Conservation (phyloP, 37 sponge, comb jelly and placozoan genomes). For the Aphrocallistes beatrix region DNA sequence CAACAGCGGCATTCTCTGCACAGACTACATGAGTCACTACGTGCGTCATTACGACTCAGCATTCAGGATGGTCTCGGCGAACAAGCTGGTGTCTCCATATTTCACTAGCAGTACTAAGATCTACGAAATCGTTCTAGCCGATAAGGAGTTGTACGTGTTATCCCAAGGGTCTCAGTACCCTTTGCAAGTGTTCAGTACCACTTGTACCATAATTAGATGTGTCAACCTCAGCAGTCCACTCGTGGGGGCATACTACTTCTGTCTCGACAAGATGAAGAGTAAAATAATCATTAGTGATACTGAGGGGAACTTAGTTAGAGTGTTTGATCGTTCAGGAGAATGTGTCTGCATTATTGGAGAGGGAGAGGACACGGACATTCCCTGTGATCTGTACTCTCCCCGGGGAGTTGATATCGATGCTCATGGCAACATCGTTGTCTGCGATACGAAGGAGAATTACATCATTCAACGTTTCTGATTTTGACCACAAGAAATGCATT, state of each 20-base stretch:
- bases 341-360: background rate
- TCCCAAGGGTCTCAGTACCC: background rate
- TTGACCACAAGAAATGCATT: background rate
- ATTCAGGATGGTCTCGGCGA: background rate
- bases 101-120: background rate
- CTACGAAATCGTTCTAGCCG: background rate
- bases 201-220: slow-evolving; percentile 1
- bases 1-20: background rate
- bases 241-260: slow-evolving; percentile 10
- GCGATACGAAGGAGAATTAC: background rate
- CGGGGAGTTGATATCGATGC: background rate
- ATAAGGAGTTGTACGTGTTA: slow-evolving; percentile 5
- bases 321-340: background rate
- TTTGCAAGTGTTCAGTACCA: background rate
- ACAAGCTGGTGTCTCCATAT: background rate
- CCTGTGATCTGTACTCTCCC: background rate
- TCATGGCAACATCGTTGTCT: background rate
- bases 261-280: background rate
- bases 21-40: slow-evolving; percentile 6
- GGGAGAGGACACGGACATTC: background rate
- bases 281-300: background rate
- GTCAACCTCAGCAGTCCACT: background rate
- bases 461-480: slow-evolving; percentile 5
- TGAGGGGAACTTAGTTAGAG: background rate
- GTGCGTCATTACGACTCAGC: slow-evolving; percentile 17